These are phyloP conservation scores for Thrips palmi DNA, from an alignment of 1,140 invertebrate species.

Conservation along the genomic window DNA sequence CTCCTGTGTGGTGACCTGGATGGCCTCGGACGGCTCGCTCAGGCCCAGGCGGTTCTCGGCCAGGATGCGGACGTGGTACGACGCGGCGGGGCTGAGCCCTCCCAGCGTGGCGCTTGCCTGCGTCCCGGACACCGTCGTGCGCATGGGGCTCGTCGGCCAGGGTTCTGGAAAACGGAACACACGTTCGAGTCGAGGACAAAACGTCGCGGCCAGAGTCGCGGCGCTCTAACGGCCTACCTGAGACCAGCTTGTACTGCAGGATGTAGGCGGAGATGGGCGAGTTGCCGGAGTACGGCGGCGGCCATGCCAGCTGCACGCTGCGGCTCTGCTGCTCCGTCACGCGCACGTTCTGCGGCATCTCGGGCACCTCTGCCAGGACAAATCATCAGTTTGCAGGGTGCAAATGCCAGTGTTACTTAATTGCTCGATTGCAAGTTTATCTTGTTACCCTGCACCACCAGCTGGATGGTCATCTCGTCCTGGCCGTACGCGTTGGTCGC, in stretches of 20 bases:
- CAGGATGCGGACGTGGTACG: conserved; percentile 76
- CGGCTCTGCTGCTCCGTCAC: conserved; percentile 65
- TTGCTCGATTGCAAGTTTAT: neutral
- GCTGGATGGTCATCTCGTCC: conserved; percentile 76
- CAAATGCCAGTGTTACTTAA: neutral
- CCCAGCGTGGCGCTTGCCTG: conserved; percentile 59
- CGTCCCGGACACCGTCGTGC: conserved; percentile 56
- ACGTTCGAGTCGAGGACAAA: neutral
- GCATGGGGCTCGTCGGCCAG: conserved; percentile 55
- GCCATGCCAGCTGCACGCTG: conserved; percentile 66
- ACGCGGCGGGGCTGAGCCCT: conserved; percentile 65
- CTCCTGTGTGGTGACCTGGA: conserved; percentile 63
- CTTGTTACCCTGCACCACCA: conserved; percentile 66
- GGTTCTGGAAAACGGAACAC: conserved; percentile 31
- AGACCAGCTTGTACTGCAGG: conserved; percentile 65
- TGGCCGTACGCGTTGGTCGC: conserved; percentile 77
- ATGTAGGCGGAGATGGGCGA: conserved; percentile 73
- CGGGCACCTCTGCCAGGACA: conserved; percentile 44
- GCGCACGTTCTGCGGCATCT: conserved; percentile 65
- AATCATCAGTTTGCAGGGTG: conserved; percentile 1
- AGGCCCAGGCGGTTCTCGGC: conserved; percentile 75
- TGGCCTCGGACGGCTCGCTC: conserved; percentile 68
- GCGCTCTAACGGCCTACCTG: conserved; percentile 33
- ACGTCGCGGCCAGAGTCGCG: neutral
- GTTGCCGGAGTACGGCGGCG: conserved; percentile 68